Evolutionary conservation across 2,888 invertebrate genomes (phyloP), one percentile per base, ranked within the genome.

Genomic region (Helicoverpa assulta): DNA sequence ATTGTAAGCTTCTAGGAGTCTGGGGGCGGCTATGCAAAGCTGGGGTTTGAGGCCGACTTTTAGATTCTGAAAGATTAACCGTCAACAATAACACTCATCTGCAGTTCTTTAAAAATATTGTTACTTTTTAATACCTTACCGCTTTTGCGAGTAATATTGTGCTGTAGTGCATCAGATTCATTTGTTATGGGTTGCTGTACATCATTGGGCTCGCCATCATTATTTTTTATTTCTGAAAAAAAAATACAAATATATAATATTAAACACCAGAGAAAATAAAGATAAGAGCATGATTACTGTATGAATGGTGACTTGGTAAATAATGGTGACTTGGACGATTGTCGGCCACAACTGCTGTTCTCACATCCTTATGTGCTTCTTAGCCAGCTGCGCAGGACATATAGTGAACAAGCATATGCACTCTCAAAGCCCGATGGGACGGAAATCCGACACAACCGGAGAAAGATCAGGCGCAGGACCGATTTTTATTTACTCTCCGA

Each of bases 1-100:
- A 86, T 10, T 85, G 86, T 26, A 84, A 29, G 47, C 85, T 90
- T 67, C 84, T 88, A 2, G 94, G 94, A 50, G 93, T 94, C 76
- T 88, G 88, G 5, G 93, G 92, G 18, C 91, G 91, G 70, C 91
- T 92, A 59, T 58, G 80, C 6, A 83, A 64, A 16, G 76, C 81
- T 16, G 88, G 88, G 19, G 89, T 87, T 52, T 70, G 76, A 29
- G 86, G 85, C 5, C 78, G 80, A 70, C 85, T 87, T 70, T 37
- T 81, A 56, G 70, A 69, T 40, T 85, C 86, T 87, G 68, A n/a
- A 77, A 65, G n/a, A 71, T 52, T 10, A 8, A 40, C 12, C 40
- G 18, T 19, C 2, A 19, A 5, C 0, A 12, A 29, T 29, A 59
- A 52, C 16, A 0, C n/a, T 50, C 37, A 18, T 16, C 14, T 14